Evolutionary conservation across 2,888 invertebrate genomes (phyloP), one percentile per base, ranked within the genome.

Genomic region (Brenthis daphne): DNA sequence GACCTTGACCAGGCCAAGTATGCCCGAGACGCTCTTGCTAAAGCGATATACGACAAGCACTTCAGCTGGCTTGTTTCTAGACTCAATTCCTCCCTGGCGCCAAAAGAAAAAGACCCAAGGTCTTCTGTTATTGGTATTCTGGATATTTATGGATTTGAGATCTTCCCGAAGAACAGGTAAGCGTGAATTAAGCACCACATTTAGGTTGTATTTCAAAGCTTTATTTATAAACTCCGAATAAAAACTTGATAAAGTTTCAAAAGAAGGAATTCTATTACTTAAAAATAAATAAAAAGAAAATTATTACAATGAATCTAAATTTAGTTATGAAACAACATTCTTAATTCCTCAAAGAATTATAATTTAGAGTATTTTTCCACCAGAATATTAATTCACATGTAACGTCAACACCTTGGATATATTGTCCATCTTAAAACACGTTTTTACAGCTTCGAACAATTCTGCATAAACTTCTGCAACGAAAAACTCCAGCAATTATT

Each of bases 391-490:
- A 6, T 37, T 37, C 6, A 37, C 37, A 6, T 37, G 20, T 16
- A 16, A 37, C 37, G 37, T 8, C 8, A 37, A 37, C 37, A 37
- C 37, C 6, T 37, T 37, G 6, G 37, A 37, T 8, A 37, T 29
- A 29, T 29, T 29, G 8, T 1, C 8, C 11, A 43, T 43, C 37
- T 43, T 11, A 2, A 53, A 29, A 24, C 8, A 43, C 5, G 8
- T 29, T 8, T 3, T 6, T 51, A 3, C 24, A 96, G 96, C 81
- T 97, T 97, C 85, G 96, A 97, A 85, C 98, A 98, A 88, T 97
- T 98, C 85, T 98, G 98, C 91, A 98, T 98, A 73, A 98, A 98
- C 90, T 98, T 97, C 92, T 98, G 98, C 86, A 98, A 98, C 85
- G 98, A 98, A 90, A 98, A 98, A 86, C 94, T 98, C 71, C 98